phyloP scores from a whole-genome alignment of 2,113 vertebrate genomes.

The Leucopternis melanops region DNA sequence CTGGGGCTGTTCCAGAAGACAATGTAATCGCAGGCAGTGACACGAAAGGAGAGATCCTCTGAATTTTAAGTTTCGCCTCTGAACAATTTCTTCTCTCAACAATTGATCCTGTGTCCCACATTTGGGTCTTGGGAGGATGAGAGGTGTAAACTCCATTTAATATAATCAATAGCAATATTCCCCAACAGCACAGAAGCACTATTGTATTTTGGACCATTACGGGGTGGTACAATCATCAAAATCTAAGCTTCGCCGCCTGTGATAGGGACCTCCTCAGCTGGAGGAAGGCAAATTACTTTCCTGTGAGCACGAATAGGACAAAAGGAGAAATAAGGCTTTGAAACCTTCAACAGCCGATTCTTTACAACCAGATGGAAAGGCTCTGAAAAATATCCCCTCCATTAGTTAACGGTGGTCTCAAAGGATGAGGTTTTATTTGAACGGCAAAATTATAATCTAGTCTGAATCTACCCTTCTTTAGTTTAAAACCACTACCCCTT shows the following conservation, averaged over 20 bases:
- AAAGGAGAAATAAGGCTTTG: not conserved
- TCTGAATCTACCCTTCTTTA: too few species aligned
- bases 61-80: not conserved
- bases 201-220: constrained; percentile 22
- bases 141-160: constrained; percentile 38
- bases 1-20: not conserved
- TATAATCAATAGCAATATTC: constrained; percentile 39
- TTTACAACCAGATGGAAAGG: not conserved
- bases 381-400: constrained; percentile 13
- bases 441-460: not conserved
- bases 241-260: not conserved
- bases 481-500: too few species aligned
- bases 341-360: not conserved
- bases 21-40: not conserved
- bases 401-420: not conserved
- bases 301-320: not conserved
- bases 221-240: not conserved
- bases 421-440: not conserved
- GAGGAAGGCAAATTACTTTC: constrained; percentile 17
- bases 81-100: constrained; percentile 31
- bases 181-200: not conserved
- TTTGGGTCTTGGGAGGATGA: constrained; percentile 12
- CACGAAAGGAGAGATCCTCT: not conserved
- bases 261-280: not conserved
- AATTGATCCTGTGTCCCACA: constrained; percentile 31